These are phyloP conservation scores for Cololabis saira DNA, from an alignment of 2,113 vertebrate genomes.

Conservation along the genomic window DNA sequence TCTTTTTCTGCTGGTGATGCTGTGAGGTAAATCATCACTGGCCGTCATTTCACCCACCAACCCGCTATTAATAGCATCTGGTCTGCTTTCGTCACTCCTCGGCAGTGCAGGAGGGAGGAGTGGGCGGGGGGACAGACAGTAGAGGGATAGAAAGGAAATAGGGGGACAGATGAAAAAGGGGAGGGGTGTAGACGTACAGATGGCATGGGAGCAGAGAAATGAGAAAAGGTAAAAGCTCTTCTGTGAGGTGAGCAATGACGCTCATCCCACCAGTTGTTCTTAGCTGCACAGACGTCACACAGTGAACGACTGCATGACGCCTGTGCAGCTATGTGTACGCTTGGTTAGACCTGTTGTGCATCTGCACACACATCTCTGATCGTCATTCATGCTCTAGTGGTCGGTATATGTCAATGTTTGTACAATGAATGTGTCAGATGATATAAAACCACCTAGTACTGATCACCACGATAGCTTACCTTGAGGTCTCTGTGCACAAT, in stretches of 20 bases:
- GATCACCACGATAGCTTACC: constrained; percentile 82
- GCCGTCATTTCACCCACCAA: constrained; percentile 63
- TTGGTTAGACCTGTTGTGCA: constrained; percentile 12
- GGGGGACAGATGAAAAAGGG: background rate
- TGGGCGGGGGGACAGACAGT: background rate
- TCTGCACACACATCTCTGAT: constrained; percentile 5
- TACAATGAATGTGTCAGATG: background rate
- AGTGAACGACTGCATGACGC: background rate
- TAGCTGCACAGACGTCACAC: constrained; percentile 25
- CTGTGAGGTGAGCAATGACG: constrained; percentile 35
- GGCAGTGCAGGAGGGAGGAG: constrained; percentile 8
- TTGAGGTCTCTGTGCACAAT: constrained; percentile 99
- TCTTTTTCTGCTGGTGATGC: constrained; percentile 27
- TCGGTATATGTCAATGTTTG: background rate
- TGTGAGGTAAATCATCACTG: constrained; percentile 48
- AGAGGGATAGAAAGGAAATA: background rate
- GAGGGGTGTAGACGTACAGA: constrained; percentile 2
- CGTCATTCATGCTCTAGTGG: constrained; percentile 4
- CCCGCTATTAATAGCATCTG: constrained; percentile 74
- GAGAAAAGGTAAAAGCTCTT: constrained; percentile 19
- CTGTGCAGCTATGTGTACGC: background rate
- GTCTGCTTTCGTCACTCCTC: constrained; percentile 71
- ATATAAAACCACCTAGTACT: background rate
- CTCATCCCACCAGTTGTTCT: constrained; percentile 40
- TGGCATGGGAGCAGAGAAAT: constrained; percentile 20